Base-by-base conservation (phyloP, 2,797 vertebrate genomes). In the Anguilla anguilla region DNA sequence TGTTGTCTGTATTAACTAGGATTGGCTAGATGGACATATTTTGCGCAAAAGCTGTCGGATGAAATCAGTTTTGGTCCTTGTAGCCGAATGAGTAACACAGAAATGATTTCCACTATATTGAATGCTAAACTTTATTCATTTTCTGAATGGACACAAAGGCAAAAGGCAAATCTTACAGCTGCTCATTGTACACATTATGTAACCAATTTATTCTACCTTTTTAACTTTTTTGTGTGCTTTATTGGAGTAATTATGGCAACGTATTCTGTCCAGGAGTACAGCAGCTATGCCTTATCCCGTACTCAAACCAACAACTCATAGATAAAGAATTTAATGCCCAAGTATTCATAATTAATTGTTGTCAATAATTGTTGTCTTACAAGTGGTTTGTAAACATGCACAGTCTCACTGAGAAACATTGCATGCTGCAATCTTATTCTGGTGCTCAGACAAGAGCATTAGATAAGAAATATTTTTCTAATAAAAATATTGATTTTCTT, bases 381-480 rank as follows among this genome's bases (percentile, higher is more conserved):
- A 67, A 79, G 10, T 77, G n/a, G 51, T n/a, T 85, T 35, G 84
- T 86, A 83, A 49, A 79, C 77, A 67, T 89, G 49, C 49, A 61
- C 55, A 84, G 86, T 86, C 89, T 59, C 86, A 88, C 84, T 67
- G 49, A 86, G 86, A 90, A 86, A 88, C 87, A 89, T 83, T 88
- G 86, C 90, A 90, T 87, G 87, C 88, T 90, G 87, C 89, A 51
- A 84, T 86, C 85, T 86, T 86, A 87, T 77, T 85, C 83, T 89
- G 88, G 89, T 91, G 88, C 90, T 89, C 69, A 85, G 91, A 53
- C 87, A 89, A 88, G 85, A 87, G 83, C 90, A 86, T 87, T 88
- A 55, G 51, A 90, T 84, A 87, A 84, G 77, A 90, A 57, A 89
- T 92, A 91, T 93, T 92, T 92, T 92, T 93, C 59, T 91, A 91